Evolutionary conservation across 2,888 invertebrate species (phyloP).

Genomic region (Drepana falcataria): DNA sequence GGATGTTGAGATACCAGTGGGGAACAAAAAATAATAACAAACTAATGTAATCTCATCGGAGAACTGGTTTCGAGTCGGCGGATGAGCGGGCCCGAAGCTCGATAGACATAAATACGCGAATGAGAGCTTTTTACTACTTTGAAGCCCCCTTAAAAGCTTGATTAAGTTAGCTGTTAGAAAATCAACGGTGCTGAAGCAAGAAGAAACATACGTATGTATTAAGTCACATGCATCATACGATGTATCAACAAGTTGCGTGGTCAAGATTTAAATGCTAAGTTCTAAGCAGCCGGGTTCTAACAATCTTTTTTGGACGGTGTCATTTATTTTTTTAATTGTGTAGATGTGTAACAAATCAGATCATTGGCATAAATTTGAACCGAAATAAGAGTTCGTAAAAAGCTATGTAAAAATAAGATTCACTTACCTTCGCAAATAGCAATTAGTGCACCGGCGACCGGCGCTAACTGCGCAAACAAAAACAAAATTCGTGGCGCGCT

Average conservation of each 20-base stretch:
- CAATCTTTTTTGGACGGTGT: too few species aligned
- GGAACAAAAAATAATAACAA: constrained; percentile 67
- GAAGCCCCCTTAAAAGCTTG: constrained; percentile 31
- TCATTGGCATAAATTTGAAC: too few species aligned
- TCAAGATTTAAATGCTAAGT: too few species aligned
- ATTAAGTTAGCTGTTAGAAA: too few species aligned
- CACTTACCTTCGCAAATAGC: constrained; percentile 64
- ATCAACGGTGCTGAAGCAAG: too few species aligned
- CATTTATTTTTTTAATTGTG: too few species aligned
- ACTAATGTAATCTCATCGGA: constrained; percentile 55
- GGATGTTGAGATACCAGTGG: constrained; percentile 34
- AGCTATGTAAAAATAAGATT: constrained; percentile 40
- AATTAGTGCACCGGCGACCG: constrained; percentile 63
- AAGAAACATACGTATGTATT: too few species aligned
- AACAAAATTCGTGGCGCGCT: constrained; percentile 37
- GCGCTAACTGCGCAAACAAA: constrained; percentile 49
- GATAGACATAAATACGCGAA: constrained; percentile 51
- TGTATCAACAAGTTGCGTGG: too few species aligned
- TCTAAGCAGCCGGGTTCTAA: too few species aligned
- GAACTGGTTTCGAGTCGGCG: constrained; percentile 59
- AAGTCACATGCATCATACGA: too few species aligned
- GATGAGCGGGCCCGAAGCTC: constrained; percentile 42
- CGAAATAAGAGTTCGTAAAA: too few species aligned
- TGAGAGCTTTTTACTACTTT: constrained; percentile 49
- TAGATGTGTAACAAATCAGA: too few species aligned